Evolutionary conservation across 2,888 invertebrate species (phyloP).

Genomic region (Atrina japonica): DNA sequence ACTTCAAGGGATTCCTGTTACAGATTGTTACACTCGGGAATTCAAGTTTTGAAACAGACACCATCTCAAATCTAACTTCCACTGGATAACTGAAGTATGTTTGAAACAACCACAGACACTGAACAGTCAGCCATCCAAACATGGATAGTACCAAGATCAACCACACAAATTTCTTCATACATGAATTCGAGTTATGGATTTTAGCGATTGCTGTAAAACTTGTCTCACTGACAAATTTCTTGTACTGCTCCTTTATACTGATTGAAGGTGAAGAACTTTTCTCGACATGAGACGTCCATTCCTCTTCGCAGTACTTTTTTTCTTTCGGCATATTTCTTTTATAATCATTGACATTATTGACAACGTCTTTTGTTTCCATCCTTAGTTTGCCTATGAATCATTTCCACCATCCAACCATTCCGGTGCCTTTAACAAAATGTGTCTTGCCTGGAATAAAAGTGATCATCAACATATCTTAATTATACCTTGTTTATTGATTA

Average conservation of each 20-base stretch:
- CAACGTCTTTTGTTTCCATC: no score
- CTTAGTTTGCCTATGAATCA: no score
- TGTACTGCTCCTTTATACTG: slow-evolving; percentile 45
- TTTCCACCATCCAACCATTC: no score
- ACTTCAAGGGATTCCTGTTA: slow-evolving; percentile 69
- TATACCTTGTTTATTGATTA: no score
- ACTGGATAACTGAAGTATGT: slow-evolving; percentile 65
- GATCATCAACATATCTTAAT: no score
- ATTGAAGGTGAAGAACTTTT: no score
- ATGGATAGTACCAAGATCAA: slow-evolving; percentile 56
- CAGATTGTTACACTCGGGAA: slow-evolving; percentile 74
- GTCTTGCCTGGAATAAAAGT: no score
- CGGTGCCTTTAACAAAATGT: no score
- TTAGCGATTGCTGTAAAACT: slow-evolving; percentile 69
- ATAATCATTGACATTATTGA: no score
- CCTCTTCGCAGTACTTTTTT: no score
- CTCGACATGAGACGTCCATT: no score
- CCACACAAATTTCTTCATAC: slow-evolving; percentile 62
- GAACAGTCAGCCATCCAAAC: slow-evolving; percentile 60
- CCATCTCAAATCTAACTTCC: slow-evolving; percentile 67
- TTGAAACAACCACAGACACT: slow-evolving; percentile 56
- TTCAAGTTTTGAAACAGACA: slow-evolving; percentile 57
- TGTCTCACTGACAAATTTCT: slow-evolving; percentile 60
- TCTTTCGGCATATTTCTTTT: no score
- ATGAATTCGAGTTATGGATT: slow-evolving; percentile 65